Percentiles rank a stretch among this genome's conserved stretches.
phyloP scores from a whole-genome alignment of 2,888 invertebrate species.

The Erebia palarica region DNA sequence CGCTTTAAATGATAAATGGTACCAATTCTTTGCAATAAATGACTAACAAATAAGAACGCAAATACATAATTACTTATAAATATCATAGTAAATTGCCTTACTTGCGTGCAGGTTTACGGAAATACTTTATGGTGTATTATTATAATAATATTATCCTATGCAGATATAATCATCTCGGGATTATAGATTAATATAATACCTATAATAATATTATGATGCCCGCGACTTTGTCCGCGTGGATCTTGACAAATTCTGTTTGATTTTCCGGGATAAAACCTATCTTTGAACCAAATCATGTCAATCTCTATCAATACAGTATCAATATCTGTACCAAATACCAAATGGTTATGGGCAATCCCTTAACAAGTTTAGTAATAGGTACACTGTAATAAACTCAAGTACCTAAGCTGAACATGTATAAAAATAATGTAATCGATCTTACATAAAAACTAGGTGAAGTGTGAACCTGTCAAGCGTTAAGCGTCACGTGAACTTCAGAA shows the following conservation, averaged over 20 bases:
- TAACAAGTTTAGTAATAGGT: too few species aligned
- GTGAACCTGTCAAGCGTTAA: conserved; percentile 9
- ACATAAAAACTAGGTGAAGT: not conserved
- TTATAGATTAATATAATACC: not conserved
- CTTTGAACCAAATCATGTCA: too few species aligned
- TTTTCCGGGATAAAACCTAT: too few species aligned
- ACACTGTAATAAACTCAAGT: too few species aligned
- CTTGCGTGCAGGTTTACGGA: conserved; percentile 23
- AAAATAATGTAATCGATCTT: not conserved
- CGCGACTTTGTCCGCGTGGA: too few species aligned
- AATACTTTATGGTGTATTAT: conserved; percentile 23
- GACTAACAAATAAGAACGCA: conserved; percentile 18
- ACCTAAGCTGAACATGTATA: too few species aligned
- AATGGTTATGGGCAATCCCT: too few species aligned
- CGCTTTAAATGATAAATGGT: conserved; percentile 17
- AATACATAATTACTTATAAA: conserved; percentile 2
- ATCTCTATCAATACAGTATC: too few species aligned
- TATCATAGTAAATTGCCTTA: conserved; percentile 27
- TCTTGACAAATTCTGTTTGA: too few species aligned
- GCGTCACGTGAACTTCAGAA: conserved; percentile 36
- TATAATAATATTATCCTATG: conserved; percentile 26
- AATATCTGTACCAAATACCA: too few species aligned
- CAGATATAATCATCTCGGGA: conserved; percentile 15
- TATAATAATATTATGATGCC: too few species aligned
- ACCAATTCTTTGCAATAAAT: conserved; percentile 1